These are phyloP conservation scores for Enteromius radiatus DNA, from an alignment of 2,797 vertebrate genomes.

Conservation along the genomic window DNA sequence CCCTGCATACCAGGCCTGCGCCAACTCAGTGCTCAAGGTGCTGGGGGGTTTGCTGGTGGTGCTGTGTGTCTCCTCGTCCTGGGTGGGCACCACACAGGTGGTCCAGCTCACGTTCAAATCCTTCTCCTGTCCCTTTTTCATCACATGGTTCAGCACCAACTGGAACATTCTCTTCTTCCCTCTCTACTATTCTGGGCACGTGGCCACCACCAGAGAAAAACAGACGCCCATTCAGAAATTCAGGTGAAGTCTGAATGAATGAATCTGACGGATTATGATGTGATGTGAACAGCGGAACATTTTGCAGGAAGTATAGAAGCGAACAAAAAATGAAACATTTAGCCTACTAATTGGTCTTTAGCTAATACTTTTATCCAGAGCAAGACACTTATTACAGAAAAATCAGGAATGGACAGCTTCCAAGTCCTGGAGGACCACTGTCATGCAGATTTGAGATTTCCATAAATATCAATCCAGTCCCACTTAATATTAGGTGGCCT, in stretches of 20 bases:
- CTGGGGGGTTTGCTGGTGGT: slow-evolving; percentile 93
- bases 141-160: slow-evolving; percentile 99
- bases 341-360: background rate
- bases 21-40: slow-evolving; percentile 85
- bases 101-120: slow-evolving; percentile 97
- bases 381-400: background rate
- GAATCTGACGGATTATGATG: background rate
- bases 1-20: slow-evolving; percentile 85
- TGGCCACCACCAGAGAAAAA: slow-evolving; percentile 90
- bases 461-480: background rate
- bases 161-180: slow-evolving; percentile 99
- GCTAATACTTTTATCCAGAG: background rate
- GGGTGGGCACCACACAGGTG: slow-evolving; percentile 97
- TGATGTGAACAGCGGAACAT: background rate
- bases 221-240: slow-evolving; percentile 96
- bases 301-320: background rate
- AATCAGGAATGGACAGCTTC: background rate
- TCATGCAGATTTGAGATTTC: background rate
- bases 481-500: background rate
- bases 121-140: slow-evolving; percentile 98
- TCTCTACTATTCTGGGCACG: slow-evolving; percentile 94
- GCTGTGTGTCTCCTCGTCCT: slow-evolving; percentile 94
- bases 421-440: background rate
- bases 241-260: slow-evolving; percentile 79
- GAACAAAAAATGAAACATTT: background rate